Evolutionary conservation across 2,797 vertebrate species (phyloP), one percentile per base, ranked within the genome.

Genomic region (Diplodus puntazzo): DNA sequence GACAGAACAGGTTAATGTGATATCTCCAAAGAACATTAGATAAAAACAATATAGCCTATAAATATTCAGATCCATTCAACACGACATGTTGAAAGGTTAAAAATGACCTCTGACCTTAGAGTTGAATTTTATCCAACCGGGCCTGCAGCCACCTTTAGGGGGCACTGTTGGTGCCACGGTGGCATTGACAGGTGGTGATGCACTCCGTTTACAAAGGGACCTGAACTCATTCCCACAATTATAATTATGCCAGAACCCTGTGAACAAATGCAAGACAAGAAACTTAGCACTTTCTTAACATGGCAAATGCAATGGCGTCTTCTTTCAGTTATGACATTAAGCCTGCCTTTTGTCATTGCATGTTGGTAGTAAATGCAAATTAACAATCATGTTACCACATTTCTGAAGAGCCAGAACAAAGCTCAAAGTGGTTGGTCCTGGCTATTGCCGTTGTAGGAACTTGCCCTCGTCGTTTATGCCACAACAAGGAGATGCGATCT

Each of bases 171-270:
- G 86, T 7, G 50, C 42, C 1, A 55, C 80, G 11, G 89, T 91
- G 53, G 76, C 50, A 58, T 91, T 89, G 53, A 52, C 64, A 25
- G 76, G 71, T 20, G 75, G 11, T 54, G 79, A 75, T 5, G 5
- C 3, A 20, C 74, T 83, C 23, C 89, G 84, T 70, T 89, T 88
- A 69, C 89, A 90, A 68, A 90, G 82, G 42, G 69, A 89, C 0
- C 0, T 0, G 1, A 42, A 1, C 55, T 89, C 78, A n/a, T 0
- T 0, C 8, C 89, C 89, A 69, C 89, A 90, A 20, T 85, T 87
- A 49, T 45, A 45, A 74, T 78, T 70, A 45, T 75, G 62, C 89
- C 89, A 90, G 74, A 72, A 80, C 13, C 89, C 89, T 90, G 55
- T 43, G 20, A 69, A 60, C 21, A 34, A 78, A 14, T 3, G 1